Conservation (phyloP, 1,140 invertebrate species). For the Oncopodura yosiiana region DNA sequence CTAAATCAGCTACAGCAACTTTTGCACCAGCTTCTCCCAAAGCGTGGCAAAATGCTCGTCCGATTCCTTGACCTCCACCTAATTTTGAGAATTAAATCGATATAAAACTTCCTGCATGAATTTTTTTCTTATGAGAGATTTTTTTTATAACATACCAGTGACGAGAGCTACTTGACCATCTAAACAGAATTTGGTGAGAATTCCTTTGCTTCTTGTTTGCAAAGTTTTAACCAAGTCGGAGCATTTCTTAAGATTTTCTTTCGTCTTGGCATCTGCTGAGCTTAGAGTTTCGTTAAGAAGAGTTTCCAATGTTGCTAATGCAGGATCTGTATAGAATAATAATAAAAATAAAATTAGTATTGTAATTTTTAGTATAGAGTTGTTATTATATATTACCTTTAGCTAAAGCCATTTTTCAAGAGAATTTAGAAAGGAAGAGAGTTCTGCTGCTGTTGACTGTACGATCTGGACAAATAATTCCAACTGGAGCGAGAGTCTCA, state of each 20-base stretch:
- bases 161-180: conserved; percentile 24
- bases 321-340: background rate
- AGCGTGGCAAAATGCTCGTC: conserved; percentile 8
- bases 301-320: conserved; percentile 2
- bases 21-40: conserved; percentile 26
- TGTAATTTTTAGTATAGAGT: too few relatives aligned
- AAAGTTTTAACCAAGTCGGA: conserved; percentile 9
- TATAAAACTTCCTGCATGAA: too few relatives aligned
- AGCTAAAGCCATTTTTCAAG: too few relatives aligned
- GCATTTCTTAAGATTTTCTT: conserved; percentile 7
- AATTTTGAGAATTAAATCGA: too few relatives aligned
- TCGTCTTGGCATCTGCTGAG: conserved; percentile 2
- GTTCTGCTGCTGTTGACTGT: background rate
- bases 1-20: conserved; percentile 23
- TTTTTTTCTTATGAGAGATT: too few relatives aligned
- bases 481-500: too few relatives aligned
- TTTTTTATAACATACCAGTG: too few relatives aligned
- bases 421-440: background rate
- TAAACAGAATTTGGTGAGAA: conserved; percentile 16
- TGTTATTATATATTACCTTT: too few relatives aligned
- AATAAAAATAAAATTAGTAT: background rate
- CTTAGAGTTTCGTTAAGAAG: conserved; percentile 6
- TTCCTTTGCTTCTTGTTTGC: conserved; percentile 6
- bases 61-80: conserved; percentile 31
- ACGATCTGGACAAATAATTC: too few relatives aligned